phyloP scores from a whole-genome alignment of 2,113 vertebrate species.

The Trinectes maculatus region DNA sequence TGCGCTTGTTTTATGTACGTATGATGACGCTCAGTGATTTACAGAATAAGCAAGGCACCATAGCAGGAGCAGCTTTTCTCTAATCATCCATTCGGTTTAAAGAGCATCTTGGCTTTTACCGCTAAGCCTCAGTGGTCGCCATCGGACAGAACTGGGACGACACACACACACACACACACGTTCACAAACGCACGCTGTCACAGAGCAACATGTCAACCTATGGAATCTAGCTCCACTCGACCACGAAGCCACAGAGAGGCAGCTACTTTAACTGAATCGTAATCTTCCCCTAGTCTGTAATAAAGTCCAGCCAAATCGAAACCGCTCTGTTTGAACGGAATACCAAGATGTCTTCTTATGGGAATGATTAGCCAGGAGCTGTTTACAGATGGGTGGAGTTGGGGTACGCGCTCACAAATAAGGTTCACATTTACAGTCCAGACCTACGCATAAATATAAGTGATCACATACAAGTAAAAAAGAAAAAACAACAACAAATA shows the following conservation, averaged over 20 bases:
- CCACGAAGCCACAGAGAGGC: slow-evolving; percentile 54
- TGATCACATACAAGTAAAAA: background rate
- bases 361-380: slow-evolving; percentile 56
- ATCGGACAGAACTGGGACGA: slow-evolving; percentile 49
- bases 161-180: slow-evolving; percentile 28
- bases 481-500: slow-evolving; percentile 27
- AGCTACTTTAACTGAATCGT: slow-evolving; percentile 64
- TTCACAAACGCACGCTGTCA: slow-evolving; percentile 21
- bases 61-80: slow-evolving; percentile 33
- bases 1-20: slow-evolving; percentile 1
- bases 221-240: slow-evolving; percentile 58
- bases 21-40: slow-evolving; percentile 8
- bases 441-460: slow-evolving; percentile 18
- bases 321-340: slow-evolving; percentile 36
- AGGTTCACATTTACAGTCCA: slow-evolving; percentile 19
- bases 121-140: slow-evolving; percentile 54
- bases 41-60: slow-evolving; percentile 7
- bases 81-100: slow-evolving; percentile 44
- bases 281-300: slow-evolving; percentile 63
- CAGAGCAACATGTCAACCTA: slow-evolving; percentile 37
- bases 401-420: slow-evolving; percentile 7
- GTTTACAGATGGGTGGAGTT: slow-evolving; percentile 28
- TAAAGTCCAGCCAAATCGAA: slow-evolving; percentile 51
- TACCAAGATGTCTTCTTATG: slow-evolving; percentile 38
- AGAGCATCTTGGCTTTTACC: slow-evolving; percentile 56